Conservation (phyloP, 2,113 vertebrate species). For the Chiloscyllium plagiosum region DNA sequence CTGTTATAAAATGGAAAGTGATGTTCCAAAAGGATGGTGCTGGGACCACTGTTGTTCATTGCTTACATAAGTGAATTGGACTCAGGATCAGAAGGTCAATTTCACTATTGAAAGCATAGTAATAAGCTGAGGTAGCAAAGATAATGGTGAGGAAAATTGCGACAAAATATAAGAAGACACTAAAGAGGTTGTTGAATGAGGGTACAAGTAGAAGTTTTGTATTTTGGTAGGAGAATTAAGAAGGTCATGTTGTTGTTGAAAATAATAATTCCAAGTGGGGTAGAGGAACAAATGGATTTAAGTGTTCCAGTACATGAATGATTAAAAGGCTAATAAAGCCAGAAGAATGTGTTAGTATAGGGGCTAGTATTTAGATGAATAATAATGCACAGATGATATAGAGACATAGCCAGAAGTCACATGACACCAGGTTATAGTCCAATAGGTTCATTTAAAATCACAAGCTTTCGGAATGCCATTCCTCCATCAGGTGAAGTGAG, state of each 20-base stretch:
- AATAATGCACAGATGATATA: background rate
- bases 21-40: background rate
- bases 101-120: background rate
- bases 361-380: background rate
- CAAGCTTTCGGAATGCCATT: no score
- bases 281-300: background rate
- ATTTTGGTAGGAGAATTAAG: background rate
- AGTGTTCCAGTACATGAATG: background rate
- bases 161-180: background rate
- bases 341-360: no score
- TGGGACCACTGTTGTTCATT: background rate
- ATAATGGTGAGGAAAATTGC: background rate
- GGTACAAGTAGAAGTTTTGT: background rate
- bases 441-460: no score
- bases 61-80: background rate
- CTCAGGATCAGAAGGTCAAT: background rate
- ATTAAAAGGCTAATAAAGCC: background rate
- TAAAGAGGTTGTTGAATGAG: background rate
- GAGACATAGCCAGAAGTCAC: no score
- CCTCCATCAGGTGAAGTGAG: no score
- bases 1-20: background rate
- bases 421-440: no score
- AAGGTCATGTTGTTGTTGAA: background rate
- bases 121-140: background rate
- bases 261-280: background rate